Percentiles rank a stretch among this genome's conserved stretches.
Conservation (phyloP, 1,140 invertebrate genomes). For the Drosophila persimilis region DNA sequence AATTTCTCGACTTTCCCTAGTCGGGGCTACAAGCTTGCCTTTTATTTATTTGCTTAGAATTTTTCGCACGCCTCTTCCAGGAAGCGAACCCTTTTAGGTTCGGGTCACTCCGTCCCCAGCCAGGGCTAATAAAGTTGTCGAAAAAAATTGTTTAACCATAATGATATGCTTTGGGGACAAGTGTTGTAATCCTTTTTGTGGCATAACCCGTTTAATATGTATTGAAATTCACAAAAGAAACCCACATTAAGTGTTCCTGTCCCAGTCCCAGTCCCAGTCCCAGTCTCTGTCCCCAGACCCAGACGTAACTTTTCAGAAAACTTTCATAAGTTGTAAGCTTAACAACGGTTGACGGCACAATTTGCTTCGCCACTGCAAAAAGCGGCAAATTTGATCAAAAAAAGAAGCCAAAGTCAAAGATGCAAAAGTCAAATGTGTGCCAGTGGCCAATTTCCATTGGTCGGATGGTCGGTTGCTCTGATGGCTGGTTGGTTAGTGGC, state of each 20-base stretch:
- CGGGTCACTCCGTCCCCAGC: constrained; percentile 45
- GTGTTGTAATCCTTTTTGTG: constrained; percentile 78
- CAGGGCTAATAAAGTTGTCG: constrained; percentile 77
- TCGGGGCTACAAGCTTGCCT: constrained; percentile 56
- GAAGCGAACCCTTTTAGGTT: constrained; percentile 30
- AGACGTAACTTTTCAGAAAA: constrained; percentile 46
- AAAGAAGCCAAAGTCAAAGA: constrained; percentile 62
- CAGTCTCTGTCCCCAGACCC: constrained; percentile 7
- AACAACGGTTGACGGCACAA: constrained; percentile 78
- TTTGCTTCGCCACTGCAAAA: constrained; percentile 36
- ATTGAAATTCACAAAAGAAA: constrained; percentile 74
- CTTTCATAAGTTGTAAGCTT: constrained; percentile 76
- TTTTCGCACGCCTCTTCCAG: constrained; percentile 67
- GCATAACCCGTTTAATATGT: constrained; percentile 81
- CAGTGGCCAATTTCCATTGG: constrained; percentile 21
- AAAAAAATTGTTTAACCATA: constrained; percentile 78
- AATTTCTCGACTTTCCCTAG: constrained; percentile 54
- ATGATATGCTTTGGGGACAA: constrained; percentile 78
- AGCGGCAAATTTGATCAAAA: background rate
- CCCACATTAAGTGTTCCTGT: constrained; percentile 70
- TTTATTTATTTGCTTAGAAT: constrained; percentile 79
- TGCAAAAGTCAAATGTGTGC: constrained; percentile 76
- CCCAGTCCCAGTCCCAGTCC: background rate
- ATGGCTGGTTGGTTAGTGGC: constrained; percentile 28
- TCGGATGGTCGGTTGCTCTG: constrained; percentile 28